Evolutionary conservation across 2,797 vertebrate species (phyloP).

Genomic region (Typhlichthys subterraneus): DNA sequence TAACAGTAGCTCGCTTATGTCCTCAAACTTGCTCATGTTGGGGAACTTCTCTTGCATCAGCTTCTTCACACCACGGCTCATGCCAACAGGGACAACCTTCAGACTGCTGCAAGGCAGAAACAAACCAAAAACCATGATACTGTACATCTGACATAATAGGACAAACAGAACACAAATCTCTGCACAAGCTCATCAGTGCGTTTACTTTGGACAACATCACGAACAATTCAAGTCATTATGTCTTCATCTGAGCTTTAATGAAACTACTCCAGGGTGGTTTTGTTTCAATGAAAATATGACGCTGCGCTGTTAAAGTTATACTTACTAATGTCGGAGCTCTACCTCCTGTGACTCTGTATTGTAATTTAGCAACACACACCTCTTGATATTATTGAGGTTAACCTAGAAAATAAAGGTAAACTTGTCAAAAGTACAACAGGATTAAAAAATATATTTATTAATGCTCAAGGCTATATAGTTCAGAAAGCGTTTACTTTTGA

Average conservation of each 20-base stretch:
- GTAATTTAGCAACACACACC: conserved; percentile 88
- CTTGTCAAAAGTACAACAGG: not conserved
- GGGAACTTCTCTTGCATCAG: conserved; percentile 92
- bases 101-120: conserved; percentile 80
- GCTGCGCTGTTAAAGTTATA: conserved; percentile 20
- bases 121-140: not conserved
- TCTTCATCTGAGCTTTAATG: conserved; percentile 72
- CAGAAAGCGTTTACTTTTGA: conserved; percentile 78
- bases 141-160: not conserved
- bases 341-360: conserved; percentile 79
- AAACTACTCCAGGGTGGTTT: not conserved
- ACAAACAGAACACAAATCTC: fast-evolving
- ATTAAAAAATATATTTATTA: not conserved
- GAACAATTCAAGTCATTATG: conserved; percentile 65
- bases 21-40: conserved; percentile 90
- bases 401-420: conserved; percentile 69
- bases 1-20: conserved; percentile 92
- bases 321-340: conserved; percentile 93
- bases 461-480: conserved; percentile 26
- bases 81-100: conserved; percentile 91
- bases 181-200: conserved; percentile 74
- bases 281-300: not conserved
- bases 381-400: conserved; percentile 88
- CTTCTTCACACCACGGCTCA: conserved; percentile 92
- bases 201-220: conserved; percentile 87